Evolutionary conservation across 2,888 invertebrate genomes (phyloP).

Genomic region (Mylabris sibirica): DNA sequence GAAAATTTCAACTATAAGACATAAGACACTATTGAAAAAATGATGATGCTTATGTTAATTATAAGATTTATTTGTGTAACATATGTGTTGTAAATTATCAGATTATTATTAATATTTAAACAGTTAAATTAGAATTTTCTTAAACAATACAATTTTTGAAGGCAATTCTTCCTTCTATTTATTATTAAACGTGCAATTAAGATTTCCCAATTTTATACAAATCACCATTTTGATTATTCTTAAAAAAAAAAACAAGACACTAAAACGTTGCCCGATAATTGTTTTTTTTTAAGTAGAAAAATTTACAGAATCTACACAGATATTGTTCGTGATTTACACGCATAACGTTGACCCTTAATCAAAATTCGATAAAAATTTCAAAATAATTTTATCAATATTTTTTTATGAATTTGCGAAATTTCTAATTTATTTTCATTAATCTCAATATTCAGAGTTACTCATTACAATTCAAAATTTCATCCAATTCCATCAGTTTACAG

Average conservation of each 20-base stretch:
- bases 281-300: background rate
- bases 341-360: conserved; percentile 2
- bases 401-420: background rate
- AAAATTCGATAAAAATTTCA: background rate
- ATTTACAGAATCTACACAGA: background rate
- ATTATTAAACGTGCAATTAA: no score
- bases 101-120: background rate
- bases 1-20: conserved; percentile 2
- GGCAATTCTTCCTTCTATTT: background rate
- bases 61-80: background rate
- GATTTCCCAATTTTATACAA: no score
- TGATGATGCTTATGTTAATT: background rate
- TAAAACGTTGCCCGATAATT: no score
- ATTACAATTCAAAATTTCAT: no score
- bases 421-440: no score
- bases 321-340: background rate
- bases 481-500: no score
- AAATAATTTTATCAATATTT: background rate
- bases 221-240: no score
- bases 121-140: no score
- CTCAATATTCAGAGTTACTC: no score
- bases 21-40: background rate
- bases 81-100: background rate
- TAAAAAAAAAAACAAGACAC: no score
- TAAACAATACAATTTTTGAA: background rate